Percentiles rank a stretch among this genome's conserved stretches.
phyloP scores from a whole-genome alignment of 2,113 vertebrate species.

The Chiloscyllium plagiosum region DNA sequence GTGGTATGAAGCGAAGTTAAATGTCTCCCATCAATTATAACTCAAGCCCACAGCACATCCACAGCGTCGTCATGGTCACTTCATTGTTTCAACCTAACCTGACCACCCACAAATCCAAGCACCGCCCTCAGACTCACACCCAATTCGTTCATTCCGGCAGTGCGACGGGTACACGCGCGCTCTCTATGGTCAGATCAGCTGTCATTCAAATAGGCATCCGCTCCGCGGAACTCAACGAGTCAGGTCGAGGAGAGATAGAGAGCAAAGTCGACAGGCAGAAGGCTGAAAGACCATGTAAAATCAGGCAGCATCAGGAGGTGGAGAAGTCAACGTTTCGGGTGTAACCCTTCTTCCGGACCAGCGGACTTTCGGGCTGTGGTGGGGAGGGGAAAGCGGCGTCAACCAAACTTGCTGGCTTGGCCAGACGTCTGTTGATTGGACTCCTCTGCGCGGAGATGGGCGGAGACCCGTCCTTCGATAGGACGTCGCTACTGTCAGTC shows the following conservation, averaged over 20 bases:
- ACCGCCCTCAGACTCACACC: not conserved
- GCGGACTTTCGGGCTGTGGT: not conserved
- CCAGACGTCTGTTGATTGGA: not conserved
- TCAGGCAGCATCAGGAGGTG: too few relatives aligned
- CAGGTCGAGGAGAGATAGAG: not conserved
- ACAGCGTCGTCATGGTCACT: slow-evolving; percentile 14
- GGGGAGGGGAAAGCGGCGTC: not conserved
- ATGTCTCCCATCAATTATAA: not conserved
- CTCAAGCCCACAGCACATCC: not conserved
- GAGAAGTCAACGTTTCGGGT: too few relatives aligned
- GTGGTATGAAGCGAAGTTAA: not conserved
- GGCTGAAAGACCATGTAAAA: too few relatives aligned
- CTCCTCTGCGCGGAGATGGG: not conserved
- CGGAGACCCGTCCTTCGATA: not conserved
- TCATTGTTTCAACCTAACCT: not conserved
- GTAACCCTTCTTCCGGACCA: too few relatives aligned
- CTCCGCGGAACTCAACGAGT: not conserved
- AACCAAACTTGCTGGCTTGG: not conserved
- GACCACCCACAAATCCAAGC: not conserved
- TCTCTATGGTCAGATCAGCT: not conserved
- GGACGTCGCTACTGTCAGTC: not conserved
- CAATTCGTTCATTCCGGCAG: not conserved
- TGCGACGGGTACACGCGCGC: not conserved
- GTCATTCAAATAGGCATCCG: not conserved
- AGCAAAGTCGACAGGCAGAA: too few relatives aligned